Percentiles rank a stretch among this genome's conserved stretches.
phyloP scores from a whole-genome alignment of 2,113 vertebrate species.

The Poecilia latipinna region DNA sequence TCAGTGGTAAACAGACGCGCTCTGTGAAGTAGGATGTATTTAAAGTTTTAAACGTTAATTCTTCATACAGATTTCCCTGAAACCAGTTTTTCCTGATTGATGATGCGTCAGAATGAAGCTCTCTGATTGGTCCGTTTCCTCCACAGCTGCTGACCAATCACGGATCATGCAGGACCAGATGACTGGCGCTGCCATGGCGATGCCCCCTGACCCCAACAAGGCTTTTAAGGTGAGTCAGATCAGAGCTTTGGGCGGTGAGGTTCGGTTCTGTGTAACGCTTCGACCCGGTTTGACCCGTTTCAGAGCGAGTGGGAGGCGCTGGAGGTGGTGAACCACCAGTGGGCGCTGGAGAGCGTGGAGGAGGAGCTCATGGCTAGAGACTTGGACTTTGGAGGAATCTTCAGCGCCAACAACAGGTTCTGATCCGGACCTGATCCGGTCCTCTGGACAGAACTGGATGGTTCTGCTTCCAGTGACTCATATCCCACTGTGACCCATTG shows the following conservation, averaged over 20 bases:
- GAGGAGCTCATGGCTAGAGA: constrained; percentile 83
- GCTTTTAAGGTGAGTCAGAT: constrained; percentile 81
- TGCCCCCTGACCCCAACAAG: constrained; percentile 83
- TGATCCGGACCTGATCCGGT: background rate
- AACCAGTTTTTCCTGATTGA: too few species aligned
- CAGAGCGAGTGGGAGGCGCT: constrained; percentile 89
- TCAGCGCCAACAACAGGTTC: constrained; percentile 61
- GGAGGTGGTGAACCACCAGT: constrained; percentile 85
- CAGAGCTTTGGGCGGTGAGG: background rate
- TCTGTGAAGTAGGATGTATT: too few species aligned
- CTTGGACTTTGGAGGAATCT: constrained; percentile 75
- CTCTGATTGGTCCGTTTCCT: background rate
- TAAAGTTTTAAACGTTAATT: too few species aligned
- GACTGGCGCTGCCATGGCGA: constrained; percentile 80
- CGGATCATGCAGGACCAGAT: constrained; percentile 85
- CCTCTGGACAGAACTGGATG: too few species aligned
- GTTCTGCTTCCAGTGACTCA: too few species aligned
- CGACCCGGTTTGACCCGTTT: background rate
- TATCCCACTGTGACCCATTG: too few species aligned
- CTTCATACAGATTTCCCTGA: too few species aligned
- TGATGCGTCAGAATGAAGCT: background rate
- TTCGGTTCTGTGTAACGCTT: background rate
- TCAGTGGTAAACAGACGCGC: too few species aligned
- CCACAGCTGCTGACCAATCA: constrained; percentile 80
- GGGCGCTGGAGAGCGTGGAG: constrained; percentile 85